Conservation (phyloP, 2,113 vertebrate genomes). For the Peromyscus leucopus region DNA sequence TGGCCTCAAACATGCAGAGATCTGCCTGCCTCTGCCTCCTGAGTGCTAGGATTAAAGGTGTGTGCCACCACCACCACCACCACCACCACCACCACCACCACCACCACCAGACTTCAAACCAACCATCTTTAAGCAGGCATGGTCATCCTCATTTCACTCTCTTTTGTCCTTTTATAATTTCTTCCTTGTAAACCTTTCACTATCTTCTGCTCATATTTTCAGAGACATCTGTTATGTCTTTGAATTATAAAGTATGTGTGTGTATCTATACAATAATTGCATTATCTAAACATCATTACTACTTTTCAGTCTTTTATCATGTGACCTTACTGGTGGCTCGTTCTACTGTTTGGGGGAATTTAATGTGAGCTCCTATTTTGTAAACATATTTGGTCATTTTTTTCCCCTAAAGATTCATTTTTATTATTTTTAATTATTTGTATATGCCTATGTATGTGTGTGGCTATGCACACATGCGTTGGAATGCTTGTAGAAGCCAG, state of each 20-base stretch:
- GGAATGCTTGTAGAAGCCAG: background rate
- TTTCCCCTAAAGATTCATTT: background rate
- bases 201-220: background rate
- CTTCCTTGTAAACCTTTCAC: background rate
- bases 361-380: constrained; percentile 30
- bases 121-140: background rate
- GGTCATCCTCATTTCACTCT: background rate
- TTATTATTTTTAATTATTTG: background rate
- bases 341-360: background rate
- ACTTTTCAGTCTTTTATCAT: background rate
- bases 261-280: background rate
- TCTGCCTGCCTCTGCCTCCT: background rate
- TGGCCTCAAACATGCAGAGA: background rate
- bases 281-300: background rate
- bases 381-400: background rate
- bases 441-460: background rate
- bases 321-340: background rate
- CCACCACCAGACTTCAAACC: background rate
- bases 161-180: background rate
- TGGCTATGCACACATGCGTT: background rate
- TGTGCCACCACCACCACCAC: background rate
- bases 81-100: background rate
- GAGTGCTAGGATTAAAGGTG: background rate
- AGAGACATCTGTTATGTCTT: background rate
- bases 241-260: background rate